phyloP scores from a whole-genome alignment of 2,888 invertebrate genomes.

The Leucoma salicis region DNA sequence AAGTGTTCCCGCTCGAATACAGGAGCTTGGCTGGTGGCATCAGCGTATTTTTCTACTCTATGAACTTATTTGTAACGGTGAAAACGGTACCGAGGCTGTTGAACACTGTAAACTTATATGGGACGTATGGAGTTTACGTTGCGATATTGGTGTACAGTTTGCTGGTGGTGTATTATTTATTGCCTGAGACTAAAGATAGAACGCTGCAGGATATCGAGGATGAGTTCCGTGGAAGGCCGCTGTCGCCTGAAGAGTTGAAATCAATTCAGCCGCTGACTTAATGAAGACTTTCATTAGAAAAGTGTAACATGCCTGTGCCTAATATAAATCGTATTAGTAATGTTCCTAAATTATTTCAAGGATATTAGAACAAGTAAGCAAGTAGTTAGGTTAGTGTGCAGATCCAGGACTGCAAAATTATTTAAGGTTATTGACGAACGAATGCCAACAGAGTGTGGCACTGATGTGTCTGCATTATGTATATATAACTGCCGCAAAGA shows the following conservation, averaged over 20 bases:
- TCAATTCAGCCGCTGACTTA: constrained; percentile 34
- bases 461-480: no score
- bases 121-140: constrained; percentile 52
- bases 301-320: no score
- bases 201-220: constrained; percentile 68
- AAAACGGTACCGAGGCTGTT: constrained; percentile 58
- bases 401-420: no score
- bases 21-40: constrained; percentile 80
- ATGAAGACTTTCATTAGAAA: no score
- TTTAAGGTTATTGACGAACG: no score
- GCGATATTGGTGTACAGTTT: constrained; percentile 51
- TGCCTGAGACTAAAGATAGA: constrained; percentile 68
- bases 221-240: constrained; percentile 55
- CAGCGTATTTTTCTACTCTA: constrained; percentile 54
- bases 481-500: no score
- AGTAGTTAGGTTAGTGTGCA: no score
- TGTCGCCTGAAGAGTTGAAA: constrained; percentile 30
- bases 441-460: no score
- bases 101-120: constrained; percentile 46
- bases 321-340: no score
- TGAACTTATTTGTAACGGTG: constrained; percentile 55
- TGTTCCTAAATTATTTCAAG: no score
- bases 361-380: no score
- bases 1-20: constrained; percentile 83
- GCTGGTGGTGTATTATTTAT: constrained; percentile 44